These are phyloP conservation scores for Mamestra configurata DNA, from an alignment of 1,140 invertebrate species.

Conservation along the genomic window DNA sequence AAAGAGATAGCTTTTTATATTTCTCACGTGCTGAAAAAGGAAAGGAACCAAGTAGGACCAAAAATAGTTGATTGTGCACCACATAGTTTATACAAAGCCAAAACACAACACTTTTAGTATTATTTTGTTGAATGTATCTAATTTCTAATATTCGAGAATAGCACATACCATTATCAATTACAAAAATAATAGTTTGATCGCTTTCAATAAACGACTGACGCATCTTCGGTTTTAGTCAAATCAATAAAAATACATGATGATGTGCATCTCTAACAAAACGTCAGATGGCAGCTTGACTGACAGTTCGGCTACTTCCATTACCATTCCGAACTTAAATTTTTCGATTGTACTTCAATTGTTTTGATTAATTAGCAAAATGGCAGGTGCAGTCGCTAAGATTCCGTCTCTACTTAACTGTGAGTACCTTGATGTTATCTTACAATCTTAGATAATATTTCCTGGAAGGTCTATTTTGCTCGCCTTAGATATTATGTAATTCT, in stretches of 20 bases:
- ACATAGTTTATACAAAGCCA: too few relatives aligned
- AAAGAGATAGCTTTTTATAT: not conserved
- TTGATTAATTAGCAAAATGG: slow-evolving; percentile 80
- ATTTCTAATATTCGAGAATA: too few relatives aligned
- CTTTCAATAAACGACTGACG: too few relatives aligned
- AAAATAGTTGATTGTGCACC: not conserved
- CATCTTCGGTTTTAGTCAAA: not conserved
- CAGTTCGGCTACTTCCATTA: slow-evolving; percentile 44
- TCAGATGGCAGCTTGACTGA: slow-evolving; percentile 27
- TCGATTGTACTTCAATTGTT: slow-evolving; percentile 69
- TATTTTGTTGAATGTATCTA: too few relatives aligned
- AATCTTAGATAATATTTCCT: not conserved
- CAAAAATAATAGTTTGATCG: not conserved
- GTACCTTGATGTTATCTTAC: slow-evolving; percentile 56
- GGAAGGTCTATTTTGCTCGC: slow-evolving; percentile 61
- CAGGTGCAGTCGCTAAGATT: slow-evolving; percentile 75
- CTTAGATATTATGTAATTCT: slow-evolving; percentile 73
- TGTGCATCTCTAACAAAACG: not conserved
- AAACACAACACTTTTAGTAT: too few relatives aligned
- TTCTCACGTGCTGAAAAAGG: not conserved
- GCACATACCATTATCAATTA: too few relatives aligned
- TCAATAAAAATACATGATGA: too few relatives aligned
- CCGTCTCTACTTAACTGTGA: slow-evolving; percentile 76
- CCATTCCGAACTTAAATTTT: slow-evolving; percentile 71
- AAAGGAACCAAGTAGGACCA: too few relatives aligned